A percentile compares a stretch with the other conserved stretches of the same genome.
phyloP scores from a whole-genome alignment of 2,888 invertebrate genomes.

The Dasysyrphus albostriatus region DNA sequence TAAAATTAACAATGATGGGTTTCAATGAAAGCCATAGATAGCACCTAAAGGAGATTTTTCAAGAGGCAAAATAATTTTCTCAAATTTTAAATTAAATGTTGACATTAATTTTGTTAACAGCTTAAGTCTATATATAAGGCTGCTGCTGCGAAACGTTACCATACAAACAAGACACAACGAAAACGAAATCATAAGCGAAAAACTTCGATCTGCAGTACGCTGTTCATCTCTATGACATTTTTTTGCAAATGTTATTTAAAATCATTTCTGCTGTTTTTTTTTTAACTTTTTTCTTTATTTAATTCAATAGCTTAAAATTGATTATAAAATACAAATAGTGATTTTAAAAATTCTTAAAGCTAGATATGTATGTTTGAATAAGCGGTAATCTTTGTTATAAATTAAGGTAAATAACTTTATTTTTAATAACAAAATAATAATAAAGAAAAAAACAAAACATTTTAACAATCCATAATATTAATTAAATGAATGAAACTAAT shows the following conservation, averaged over 20 bases:
- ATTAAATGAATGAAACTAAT: slow-evolving; percentile 33
- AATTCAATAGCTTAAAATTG: slow-evolving; percentile 57
- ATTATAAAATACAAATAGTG: slow-evolving; percentile 40
- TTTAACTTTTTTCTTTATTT: slow-evolving; percentile 41
- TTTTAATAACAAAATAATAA: slow-evolving; percentile 31
- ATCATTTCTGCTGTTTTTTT: neutral
- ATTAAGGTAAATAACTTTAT: slow-evolving; percentile 26
- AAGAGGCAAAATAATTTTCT: no score
- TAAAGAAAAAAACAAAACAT: slow-evolving; percentile 16
- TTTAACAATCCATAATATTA: slow-evolving; percentile 31
- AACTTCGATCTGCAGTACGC: no score
- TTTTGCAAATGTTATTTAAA: neutral
- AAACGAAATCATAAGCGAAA: no score
- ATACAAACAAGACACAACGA: no score
- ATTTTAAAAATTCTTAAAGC: slow-evolving; percentile 31
- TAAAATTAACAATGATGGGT: no score
- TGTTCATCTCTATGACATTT: no score
- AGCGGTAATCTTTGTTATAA: slow-evolving; percentile 18
- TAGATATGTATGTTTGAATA: slow-evolving; percentile 44
- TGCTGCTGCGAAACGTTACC: no score
- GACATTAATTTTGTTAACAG: no score
- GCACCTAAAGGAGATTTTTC: no score
- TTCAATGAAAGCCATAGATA: no score
- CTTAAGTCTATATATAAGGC: no score
- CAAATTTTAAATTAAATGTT: no score